Evolutionary conservation across 2,888 invertebrate genomes (phyloP), one percentile per base, ranked within the genome.

Genomic region (Drosophila hamatofila): DNA sequence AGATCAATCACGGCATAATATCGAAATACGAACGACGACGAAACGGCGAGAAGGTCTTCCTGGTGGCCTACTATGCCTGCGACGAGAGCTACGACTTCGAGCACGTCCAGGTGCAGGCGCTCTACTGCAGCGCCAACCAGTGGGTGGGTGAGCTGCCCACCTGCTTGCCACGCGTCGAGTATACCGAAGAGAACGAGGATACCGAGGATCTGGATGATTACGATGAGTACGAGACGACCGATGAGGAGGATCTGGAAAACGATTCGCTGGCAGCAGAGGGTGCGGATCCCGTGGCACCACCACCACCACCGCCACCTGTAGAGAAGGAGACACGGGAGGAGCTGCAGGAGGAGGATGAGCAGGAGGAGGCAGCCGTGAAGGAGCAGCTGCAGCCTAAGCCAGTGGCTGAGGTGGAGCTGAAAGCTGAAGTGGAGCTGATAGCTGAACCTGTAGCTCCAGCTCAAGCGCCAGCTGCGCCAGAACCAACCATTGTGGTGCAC

Each of bases 141-240:
- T 95, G 95, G 95, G 91, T 94, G 67, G 95, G 95, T 11, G 92
- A 93, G 49, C 87, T 93, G 72, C 95, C 95, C 23, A 92, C 92
- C 60, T 95, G 95, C 82, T 72, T 91, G 42, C 64, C 84, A 3
- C 11, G 74, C 49, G 62, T 63, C 6, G 90, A 91, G 44, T 89
- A 91, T 18, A 27, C 46, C 4, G 87, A 90, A 14, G 81, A 75
- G 3, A n/a, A n/a, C n/a, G n/a, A n/a, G n/a, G n/a, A n/a, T n/a
- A 81, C 81, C 0, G 52, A 59, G 0, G 64, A 66, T 2, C 16
- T 14, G 5, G 39, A 75, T 69, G 80, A 84, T 2, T 81, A 87
- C 18, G 81, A 86, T 12, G 88, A 81, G 23, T 83, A 85, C 55
- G 87, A 83, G 42, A 65, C 76, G 0, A 67, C 60, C 6, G 56